These are phyloP conservation scores for Palythoa heliodiscus DNA, from an alignment of 92 coral and sea anemone genomes.

Conservation along the genomic window DNA sequence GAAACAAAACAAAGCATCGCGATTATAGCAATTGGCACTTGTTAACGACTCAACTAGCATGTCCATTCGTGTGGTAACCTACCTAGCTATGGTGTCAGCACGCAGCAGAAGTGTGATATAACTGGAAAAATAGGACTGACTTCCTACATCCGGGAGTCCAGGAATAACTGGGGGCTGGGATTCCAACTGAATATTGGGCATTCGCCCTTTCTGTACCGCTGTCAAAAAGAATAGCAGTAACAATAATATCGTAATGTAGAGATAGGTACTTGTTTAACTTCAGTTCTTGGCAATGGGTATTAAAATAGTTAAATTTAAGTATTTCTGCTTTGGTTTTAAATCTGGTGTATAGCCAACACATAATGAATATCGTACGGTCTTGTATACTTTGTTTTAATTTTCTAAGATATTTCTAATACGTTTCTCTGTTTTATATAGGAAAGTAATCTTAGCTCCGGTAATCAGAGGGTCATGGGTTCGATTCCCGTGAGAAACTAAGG, in stretches of 20 bases:
- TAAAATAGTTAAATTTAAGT: background rate
- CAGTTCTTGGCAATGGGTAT: background rate
- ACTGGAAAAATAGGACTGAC: conserved; percentile 87
- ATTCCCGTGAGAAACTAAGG: no score
- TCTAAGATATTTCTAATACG: no score
- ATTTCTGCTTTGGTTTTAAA: no score
- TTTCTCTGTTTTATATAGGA: no score
- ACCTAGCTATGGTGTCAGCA: conserved; percentile 91
- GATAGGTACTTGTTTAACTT: background rate
- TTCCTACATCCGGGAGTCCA: conserved; percentile 68
- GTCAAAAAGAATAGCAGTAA: background rate
- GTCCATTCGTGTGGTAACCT: conserved; percentile 15
- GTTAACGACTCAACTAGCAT: no score
- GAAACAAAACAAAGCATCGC: no score
- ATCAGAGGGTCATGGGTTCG: no score
- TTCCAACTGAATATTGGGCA: conserved; percentile 72
- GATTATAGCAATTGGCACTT: no score
- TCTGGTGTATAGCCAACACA: no score
- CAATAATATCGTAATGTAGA: background rate
- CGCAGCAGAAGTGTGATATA: conserved; percentile 83
- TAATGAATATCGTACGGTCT: no score
- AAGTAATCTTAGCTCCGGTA: no score
- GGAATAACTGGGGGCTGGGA: conserved; percentile 49
- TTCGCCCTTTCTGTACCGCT: conserved; percentile 93
- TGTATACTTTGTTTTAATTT: no score